These are phyloP conservation scores for Lysiphlebus fabarum DNA, from an alignment of 1,140 invertebrate genomes.

Conservation along the genomic window DNA sequence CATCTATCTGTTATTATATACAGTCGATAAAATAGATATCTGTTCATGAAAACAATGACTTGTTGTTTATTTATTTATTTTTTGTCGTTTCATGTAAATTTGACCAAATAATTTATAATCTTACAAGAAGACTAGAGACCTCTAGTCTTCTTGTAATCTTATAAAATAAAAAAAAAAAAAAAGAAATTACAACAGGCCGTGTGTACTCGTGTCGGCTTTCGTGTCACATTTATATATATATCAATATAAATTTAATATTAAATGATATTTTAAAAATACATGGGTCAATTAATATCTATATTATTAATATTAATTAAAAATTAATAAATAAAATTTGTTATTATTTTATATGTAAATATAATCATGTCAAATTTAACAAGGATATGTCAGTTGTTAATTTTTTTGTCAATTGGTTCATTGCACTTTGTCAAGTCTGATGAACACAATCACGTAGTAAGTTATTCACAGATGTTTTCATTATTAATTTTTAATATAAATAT, in stretches of 20 bases:
- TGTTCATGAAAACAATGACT: too few relatives aligned
- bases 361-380: conserved; percentile 32
- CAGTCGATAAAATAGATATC: too few relatives aligned
- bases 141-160: too few relatives aligned
- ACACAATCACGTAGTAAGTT: conserved; percentile 63
- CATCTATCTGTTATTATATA: too few relatives aligned
- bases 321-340: too few relatives aligned
- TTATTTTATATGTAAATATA: not conserved
- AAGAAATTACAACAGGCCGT: not conserved
- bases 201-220: conserved; percentile 9
- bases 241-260: not conserved
- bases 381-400: conserved; percentile 36
- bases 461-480: conserved; percentile 19
- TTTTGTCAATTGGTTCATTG: conserved; percentile 40
- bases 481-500: conserved; percentile 7
- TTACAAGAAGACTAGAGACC: too few relatives aligned
- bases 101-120: not conserved
- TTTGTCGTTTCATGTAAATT: not conserved
- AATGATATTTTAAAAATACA: conserved; percentile 7
- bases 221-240: not conserved
- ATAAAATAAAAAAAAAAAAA: too few relatives aligned
- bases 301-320: not conserved
- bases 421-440: conserved; percentile 54
- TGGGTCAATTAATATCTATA: conserved; percentile 6
- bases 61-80: too few relatives aligned